Conservation (phyloP, 2,113 vertebrate genomes). For the Melozone crissalis region DNA sequence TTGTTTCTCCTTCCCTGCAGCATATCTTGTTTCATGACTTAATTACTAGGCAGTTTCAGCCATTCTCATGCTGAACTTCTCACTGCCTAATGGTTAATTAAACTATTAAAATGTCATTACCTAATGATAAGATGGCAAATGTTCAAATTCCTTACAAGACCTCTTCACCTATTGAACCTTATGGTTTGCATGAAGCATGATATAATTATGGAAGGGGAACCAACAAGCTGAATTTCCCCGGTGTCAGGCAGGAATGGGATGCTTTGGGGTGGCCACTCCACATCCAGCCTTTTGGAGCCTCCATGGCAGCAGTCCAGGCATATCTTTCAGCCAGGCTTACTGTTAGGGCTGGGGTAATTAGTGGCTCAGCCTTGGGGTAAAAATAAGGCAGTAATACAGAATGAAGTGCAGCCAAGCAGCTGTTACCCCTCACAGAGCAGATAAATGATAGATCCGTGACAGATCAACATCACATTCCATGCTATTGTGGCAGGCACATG, state of each 20-base stretch:
- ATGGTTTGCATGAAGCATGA: background rate
- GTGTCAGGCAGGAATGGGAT: background rate
- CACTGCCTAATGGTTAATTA: conserved; percentile 33
- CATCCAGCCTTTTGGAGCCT: background rate
- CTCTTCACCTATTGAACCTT: conserved; percentile 38
- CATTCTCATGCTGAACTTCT: conserved; percentile 8
- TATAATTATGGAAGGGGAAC: background rate
- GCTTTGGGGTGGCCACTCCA: background rate
- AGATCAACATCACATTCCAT: background rate
- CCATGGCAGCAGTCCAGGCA: background rate
- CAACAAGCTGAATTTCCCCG: background rate
- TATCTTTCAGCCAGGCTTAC: background rate
- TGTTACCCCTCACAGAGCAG: background rate
- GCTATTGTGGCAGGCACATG: background rate
- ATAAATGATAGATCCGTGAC: background rate
- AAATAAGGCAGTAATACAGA: background rate
- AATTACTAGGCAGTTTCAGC: conserved; percentile 2
- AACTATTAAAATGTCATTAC: conserved; percentile 58
- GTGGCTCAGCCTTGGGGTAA: background rate
- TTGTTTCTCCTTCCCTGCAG: conserved; percentile 24
- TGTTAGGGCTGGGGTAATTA: background rate
- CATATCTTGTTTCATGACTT: conserved; percentile 21
- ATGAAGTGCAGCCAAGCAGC: background rate
- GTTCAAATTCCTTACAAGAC: conserved; percentile 35
- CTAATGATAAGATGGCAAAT: conserved; percentile 36